phyloP scores from a whole-genome alignment of 2,888 invertebrate genomes.

The Mesoligia furuncula region DNA sequence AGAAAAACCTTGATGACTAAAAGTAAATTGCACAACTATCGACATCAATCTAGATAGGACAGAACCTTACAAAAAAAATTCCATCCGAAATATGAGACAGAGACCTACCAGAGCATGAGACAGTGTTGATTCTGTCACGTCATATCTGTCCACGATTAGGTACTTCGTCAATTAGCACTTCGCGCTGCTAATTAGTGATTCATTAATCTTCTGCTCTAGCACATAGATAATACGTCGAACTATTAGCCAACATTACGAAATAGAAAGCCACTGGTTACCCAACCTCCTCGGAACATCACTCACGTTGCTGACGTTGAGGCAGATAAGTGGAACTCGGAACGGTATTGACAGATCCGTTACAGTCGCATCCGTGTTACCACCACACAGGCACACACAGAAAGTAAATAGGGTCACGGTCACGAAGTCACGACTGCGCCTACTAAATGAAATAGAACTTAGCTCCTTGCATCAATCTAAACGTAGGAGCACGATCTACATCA shows the following conservation, averaged over 20 bases:
- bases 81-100: background rate
- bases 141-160: constrained; percentile 1
- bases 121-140: background rate
- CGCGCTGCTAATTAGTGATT: background rate
- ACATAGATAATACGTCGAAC: constrained; percentile 6
- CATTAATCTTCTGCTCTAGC: background rate
- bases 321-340: constrained; percentile 49
- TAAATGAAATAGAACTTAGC: background rate
- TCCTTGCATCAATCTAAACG: background rate
- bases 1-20: background rate
- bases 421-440: background rate
- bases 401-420: background rate
- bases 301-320: constrained; percentile 1
- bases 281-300: constrained; percentile 14
- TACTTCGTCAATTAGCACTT: constrained; percentile 8
- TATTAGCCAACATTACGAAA: constrained; percentile 45
- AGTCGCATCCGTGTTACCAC: constrained; percentile 26
- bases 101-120: background rate
- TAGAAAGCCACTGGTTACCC: constrained; percentile 37
- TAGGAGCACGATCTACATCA: background rate
- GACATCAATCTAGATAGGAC: background rate
- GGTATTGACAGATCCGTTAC: constrained; percentile 58
- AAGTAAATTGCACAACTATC: background rate
- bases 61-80: background rate
- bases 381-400: constrained; percentile 24